Percentiles rank a stretch among this genome's conserved stretches.
phyloP scores from a whole-genome alignment of 1,140 invertebrate species.

The Trichoplusia ni region DNA sequence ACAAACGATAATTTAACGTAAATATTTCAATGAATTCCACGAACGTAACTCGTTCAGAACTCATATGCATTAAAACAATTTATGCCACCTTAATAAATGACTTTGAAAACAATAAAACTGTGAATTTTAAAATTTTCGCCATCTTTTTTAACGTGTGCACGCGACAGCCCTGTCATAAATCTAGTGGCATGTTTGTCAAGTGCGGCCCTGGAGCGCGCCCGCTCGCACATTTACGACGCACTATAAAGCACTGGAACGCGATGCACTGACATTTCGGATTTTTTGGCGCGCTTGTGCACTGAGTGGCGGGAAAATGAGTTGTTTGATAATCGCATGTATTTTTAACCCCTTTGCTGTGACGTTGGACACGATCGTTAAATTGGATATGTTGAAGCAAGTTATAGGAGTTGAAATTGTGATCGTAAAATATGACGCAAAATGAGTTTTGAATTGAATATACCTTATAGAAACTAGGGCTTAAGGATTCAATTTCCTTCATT shows the following conservation, averaged over 20 bases:
- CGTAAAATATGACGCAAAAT: too few species aligned
- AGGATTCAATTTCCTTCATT: too few species aligned
- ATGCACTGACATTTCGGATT: background rate
- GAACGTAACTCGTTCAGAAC: background rate
- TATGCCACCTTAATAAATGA: slow-evolving; percentile 4
- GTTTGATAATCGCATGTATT: too few species aligned
- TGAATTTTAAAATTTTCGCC: background rate
- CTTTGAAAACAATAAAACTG: slow-evolving; percentile 16
- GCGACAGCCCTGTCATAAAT: slow-evolving; percentile 46
- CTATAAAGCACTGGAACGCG: slow-evolving; percentile 9
- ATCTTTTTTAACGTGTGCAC: slow-evolving; percentile 3
- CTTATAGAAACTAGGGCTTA: too few species aligned
- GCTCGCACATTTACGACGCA: slow-evolving; percentile 18
- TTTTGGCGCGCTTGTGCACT: slow-evolving; percentile 16
- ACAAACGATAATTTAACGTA: background rate
- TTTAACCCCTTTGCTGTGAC: too few species aligned
- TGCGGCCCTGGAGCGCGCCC: slow-evolving; percentile 33
- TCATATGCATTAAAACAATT: background rate
- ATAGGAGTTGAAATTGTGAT: too few species aligned
- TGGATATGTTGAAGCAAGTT: too few species aligned
- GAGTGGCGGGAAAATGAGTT: slow-evolving; percentile 6
- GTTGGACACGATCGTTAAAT: too few species aligned
- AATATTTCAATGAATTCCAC: background rate
- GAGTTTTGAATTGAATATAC: too few species aligned
- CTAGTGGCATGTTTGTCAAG: slow-evolving; percentile 49